phyloP scores from a whole-genome alignment of 2,113 vertebrate species.

The Clupea harengus region DNA sequence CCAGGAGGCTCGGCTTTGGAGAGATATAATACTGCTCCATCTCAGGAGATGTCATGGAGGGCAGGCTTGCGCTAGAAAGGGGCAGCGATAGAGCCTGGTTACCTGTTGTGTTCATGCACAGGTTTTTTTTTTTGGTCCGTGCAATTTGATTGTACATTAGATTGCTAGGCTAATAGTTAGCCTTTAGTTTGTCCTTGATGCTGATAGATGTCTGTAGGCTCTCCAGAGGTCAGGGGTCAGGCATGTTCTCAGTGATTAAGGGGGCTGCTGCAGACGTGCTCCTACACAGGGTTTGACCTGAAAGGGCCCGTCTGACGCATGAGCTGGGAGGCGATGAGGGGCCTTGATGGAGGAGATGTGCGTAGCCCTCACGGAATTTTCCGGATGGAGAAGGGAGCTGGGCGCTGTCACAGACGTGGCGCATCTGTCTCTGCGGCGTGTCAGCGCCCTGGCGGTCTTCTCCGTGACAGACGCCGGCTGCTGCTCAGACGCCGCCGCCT shows the following conservation, averaged over 20 bases:
- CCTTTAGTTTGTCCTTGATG: background rate
- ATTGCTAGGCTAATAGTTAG: background rate
- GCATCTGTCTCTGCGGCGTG: background rate
- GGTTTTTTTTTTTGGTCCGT: background rate
- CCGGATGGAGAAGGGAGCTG: background rate
- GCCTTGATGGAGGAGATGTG: no score
- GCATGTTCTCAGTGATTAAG: background rate
- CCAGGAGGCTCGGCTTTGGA: background rate
- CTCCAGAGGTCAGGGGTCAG: no score
- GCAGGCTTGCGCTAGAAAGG: background rate
- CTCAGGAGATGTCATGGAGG: background rate
- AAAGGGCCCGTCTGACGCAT: background rate
- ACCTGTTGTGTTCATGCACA: background rate
- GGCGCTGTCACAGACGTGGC: background rate
- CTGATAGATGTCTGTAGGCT: background rate
- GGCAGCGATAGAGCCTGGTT: background rate
- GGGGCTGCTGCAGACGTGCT: background rate
- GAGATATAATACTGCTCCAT: background rate
- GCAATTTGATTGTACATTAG: background rate
- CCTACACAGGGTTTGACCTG: background rate
- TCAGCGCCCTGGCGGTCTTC: background rate
- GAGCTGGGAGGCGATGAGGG: background rate
- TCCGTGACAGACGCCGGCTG: background rate
- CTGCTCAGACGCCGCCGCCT: background rate
- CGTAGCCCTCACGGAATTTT: background rate